Conservation (phyloP, 2,888 invertebrate genomes). For the Drosophila vallismaia region DNA sequence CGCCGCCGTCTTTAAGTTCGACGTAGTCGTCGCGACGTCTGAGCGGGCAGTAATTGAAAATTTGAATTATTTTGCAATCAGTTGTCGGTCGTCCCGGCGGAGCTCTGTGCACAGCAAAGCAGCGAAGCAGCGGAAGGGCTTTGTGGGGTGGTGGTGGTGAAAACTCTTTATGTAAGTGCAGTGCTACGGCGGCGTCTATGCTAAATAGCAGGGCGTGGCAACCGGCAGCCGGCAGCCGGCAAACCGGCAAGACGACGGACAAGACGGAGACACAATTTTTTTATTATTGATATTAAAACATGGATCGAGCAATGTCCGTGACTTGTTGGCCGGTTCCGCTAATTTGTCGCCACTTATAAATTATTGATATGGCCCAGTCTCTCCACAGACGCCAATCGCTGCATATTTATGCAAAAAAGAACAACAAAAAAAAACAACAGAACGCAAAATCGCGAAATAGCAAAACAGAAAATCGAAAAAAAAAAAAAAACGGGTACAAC, state of each 20-base stretch:
- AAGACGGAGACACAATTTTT: constrained; percentile 35
- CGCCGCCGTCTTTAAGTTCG: constrained; percentile 50
- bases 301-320: constrained; percentile 49
- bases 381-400: constrained; percentile 41
- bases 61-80: constrained; percentile 76
- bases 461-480: constrained; percentile 3
- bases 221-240: constrained; percentile 31
- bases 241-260: constrained; percentile 37
- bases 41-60: constrained; percentile 70
- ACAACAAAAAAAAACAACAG: constrained; percentile 32
- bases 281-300: constrained; percentile 22
- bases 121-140: neutral
- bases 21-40: constrained; percentile 76
- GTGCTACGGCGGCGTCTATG: constrained; percentile 62
- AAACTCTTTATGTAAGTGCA: constrained; percentile 66
- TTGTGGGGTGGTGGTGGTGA: constrained; percentile 14
- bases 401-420: constrained; percentile 58
- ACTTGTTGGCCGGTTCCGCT: constrained; percentile 73
- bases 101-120: constrained; percentile 14
- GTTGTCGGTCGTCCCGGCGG: constrained; percentile 33
- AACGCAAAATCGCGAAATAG: constrained; percentile 27
- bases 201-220: constrained; percentile 68
- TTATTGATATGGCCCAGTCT: constrained; percentile 66
- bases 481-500: constrained; percentile 6
- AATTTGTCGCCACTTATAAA: constrained; percentile 73